Base-by-base conservation (phyloP, 2,113 vertebrate genomes). In the Callospermophilus lateralis region DNA sequence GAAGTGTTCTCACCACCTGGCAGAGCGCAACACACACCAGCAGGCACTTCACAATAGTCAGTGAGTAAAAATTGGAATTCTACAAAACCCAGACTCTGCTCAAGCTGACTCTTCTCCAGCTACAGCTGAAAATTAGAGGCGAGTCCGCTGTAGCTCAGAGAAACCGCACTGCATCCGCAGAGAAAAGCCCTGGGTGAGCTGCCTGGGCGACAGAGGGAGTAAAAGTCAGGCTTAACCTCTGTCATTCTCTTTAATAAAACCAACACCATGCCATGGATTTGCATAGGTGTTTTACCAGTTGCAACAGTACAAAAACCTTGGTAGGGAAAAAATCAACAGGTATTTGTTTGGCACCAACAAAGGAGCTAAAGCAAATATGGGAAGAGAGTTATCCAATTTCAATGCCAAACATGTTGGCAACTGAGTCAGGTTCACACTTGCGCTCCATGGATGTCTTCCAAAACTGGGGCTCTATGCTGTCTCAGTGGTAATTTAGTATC, bases 241-340 rank as follows among this genome's bases (percentile, higher is more conserved):
- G 3, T 19, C 32, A n/a, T 34, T 48, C 51, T 72, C 68, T 16
- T 86, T 70, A 48, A 79, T 42, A 84, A 91, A 84, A 79, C 19
- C 70, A 48, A n/a, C 39, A 34, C 19, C 6, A 72, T 26, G 39
- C 34, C 42, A 84, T 15, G 30, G 20, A 20, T 5, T 51, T 39
- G 67, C 61, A 48, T 12, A 74, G 87, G n/a, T 34, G 58, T 61
- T 81, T 65, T 42, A 53, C 3, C 28, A 65, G 37, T 9, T 58
- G 26, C 20, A 67, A 93, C 20, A 53, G 84, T 3, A 45, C 72
- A 67, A 81, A 94, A 89, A 45, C 48, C n/a, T 70, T n/a, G 84
- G 63, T 19, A 37, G 48, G 55, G 81, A 85, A 97, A 85, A 58
- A 77, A 67, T 37, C 72, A 73, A 97, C 94, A 96, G 81, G 84